Conservation (phyloP, 2,797 vertebrate species). For the Pelodytes ibericus region DNA sequence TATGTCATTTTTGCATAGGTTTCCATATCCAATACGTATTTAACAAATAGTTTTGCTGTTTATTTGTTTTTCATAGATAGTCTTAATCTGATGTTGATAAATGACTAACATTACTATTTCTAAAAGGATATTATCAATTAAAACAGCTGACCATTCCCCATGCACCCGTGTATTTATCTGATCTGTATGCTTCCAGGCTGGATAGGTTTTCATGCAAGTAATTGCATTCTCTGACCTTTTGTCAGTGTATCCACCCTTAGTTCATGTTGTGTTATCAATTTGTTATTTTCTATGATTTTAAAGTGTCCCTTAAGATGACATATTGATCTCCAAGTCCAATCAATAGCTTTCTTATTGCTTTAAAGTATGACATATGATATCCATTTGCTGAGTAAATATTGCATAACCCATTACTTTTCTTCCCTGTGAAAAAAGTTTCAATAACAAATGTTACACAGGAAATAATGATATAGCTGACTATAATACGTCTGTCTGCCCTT, state of each 20-base stretch:
- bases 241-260: conserved; percentile 11
- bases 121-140: not conserved
- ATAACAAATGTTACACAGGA: conserved; percentile 22
- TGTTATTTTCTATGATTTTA: conserved; percentile 12
- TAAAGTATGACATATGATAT: conserved; percentile 35
- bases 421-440: conserved; percentile 24
- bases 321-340: conserved; percentile 30
- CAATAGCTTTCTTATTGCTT: conserved; percentile 11
- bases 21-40: too few relatives aligned
- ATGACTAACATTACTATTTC: too few relatives aligned
- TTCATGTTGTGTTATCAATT: conserved; percentile 16
- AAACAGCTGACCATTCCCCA: not conserved
- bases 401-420: conserved; percentile 32
- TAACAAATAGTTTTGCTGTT: too few relatives aligned
- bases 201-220: conserved; percentile 26
- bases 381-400: conserved; percentile 41
- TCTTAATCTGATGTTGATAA: too few relatives aligned
- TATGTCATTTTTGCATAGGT: too few relatives aligned
- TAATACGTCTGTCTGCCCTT: conserved; percentile 12
- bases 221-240: conserved; percentile 25
- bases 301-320: conserved; percentile 20
- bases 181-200: conserved; percentile 5
- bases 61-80: too few relatives aligned
- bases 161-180: not conserved
- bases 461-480: conserved; percentile 14